Evolutionary conservation across 2,113 vertebrate genomes (phyloP).

Genomic region (Perca flavescens): DNA sequence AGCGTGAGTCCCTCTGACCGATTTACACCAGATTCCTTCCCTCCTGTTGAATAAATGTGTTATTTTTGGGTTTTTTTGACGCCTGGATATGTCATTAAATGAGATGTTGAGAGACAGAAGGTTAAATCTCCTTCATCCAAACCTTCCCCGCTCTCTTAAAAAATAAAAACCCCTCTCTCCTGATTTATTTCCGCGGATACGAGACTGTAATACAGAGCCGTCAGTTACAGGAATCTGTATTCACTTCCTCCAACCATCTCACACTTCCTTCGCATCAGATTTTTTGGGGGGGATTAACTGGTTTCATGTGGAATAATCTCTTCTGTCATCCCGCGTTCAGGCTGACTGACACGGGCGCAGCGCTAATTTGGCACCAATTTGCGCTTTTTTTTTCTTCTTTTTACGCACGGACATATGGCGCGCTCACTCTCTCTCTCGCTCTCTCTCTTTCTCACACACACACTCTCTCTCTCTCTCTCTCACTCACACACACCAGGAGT

Average conservation of each 20-base stretch:
- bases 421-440: neutral
- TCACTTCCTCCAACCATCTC: slow-evolving; percentile 24
- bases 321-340: slow-evolving; percentile 47
- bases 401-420: slow-evolving; percentile 52
- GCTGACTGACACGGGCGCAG: slow-evolving; percentile 43
- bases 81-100: neutral
- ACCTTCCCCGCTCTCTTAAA: neutral
- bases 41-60: no score
- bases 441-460: neutral
- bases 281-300: slow-evolving; percentile 38
- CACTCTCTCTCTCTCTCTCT: neutral
- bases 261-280: slow-evolving; percentile 5
- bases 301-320: slow-evolving; percentile 59
- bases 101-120: neutral
- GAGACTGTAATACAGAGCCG: slow-evolving; percentile 16
- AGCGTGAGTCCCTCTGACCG: no score
- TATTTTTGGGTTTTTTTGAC: no score
- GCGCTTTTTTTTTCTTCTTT: slow-evolving; percentile 14
- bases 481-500: slow-evolving; percentile 7
- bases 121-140: neutral
- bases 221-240: slow-evolving; percentile 33
- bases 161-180: neutral
- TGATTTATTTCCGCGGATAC: neutral
- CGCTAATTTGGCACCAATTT: slow-evolving; percentile 45
- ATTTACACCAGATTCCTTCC: no score